Percentiles rank a stretch among this genome's conserved stretches.
phyloP scores from a whole-genome alignment of 1,140 invertebrate species.

The Pygmarrhopalites habei region DNA sequence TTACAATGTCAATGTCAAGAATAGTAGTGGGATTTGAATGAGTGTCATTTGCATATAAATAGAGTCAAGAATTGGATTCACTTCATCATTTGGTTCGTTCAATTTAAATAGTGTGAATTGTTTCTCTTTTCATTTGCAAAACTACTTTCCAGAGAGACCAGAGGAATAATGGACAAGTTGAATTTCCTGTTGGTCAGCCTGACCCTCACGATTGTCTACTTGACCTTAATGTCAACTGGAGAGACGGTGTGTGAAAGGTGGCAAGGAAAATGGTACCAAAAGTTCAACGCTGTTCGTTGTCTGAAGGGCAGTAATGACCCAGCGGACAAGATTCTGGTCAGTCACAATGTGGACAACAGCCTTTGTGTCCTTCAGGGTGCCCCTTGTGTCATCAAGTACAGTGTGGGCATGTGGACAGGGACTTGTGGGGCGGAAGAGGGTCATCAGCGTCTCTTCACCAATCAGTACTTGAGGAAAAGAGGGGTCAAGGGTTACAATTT shows the following conservation, averaged over 20 bases:
- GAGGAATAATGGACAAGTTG: not conserved
- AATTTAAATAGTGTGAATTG: too few species aligned
- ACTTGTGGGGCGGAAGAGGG: not conserved
- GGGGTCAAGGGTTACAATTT: not conserved
- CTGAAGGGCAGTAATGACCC: not conserved
- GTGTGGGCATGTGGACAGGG: not conserved
- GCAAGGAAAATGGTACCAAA: not conserved
- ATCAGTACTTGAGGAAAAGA: not conserved
- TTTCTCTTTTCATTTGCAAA: too few species aligned
- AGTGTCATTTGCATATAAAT: too few species aligned
- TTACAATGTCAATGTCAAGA: too few species aligned
- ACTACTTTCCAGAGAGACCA: too few species aligned
- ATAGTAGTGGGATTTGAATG: too few species aligned
- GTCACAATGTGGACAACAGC: not conserved
- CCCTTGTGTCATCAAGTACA: slow-evolving; percentile 9
- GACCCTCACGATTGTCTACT: not conserved
- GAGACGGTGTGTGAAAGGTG: not conserved
- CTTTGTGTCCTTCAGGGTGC: not conserved
- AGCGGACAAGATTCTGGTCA: not conserved
- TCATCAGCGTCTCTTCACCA: not conserved
- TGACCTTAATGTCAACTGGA: not conserved
- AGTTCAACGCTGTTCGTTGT: not conserved
- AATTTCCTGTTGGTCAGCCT: not conserved
- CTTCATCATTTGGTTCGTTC: too few species aligned
- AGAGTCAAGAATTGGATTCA: too few species aligned